Base-by-base conservation (phyloP, 2,888 invertebrate genomes). In the Drosophila robusta region DNA sequence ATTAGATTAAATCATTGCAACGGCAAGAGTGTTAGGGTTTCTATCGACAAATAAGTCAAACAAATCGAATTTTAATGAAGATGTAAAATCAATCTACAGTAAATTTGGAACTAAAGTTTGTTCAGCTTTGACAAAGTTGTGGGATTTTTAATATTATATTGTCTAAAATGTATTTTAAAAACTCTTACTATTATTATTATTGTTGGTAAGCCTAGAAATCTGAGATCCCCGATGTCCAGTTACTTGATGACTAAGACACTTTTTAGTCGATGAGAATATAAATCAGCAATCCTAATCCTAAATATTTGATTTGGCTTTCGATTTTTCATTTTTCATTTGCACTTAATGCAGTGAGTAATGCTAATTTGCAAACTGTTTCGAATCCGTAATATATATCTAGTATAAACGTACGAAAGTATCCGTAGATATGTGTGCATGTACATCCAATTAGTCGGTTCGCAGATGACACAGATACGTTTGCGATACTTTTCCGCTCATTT, bases 401-500 rank as follows among this genome's bases (percentile, higher is more conserved):
- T 29, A 16, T 26, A 14, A 5, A 36, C 3, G 12, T 24, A 44
- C 16, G 42, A 42, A 16, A 7, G 3, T 55, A 11, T 34, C 7
- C 12, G 14, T 45, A 9, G 29, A 36, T 47, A 29, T 44, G 36
- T 14, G 42, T 12, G 14, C 16, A 4, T 55, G 47, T 49, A 75
- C 65, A 80, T 64, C 75, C 87, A 82, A 86, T 86, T 83, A 82
- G 81, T 70, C 26, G 62, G 62, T 57, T 36, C 42, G 63, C 61
- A 65, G 75, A 70, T 84, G 87, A 82, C 81, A 82, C 81, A 82
- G 81, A 73, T 75, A 78, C 57, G 38, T 61, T 56, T 60, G 68
- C 66, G 58, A 70, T 69, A 73, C 85, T 84, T 82, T 82, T 80
- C 81, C 84, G 87, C 87, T 80, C 75, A 65, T 82, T 82, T 82